Evolutionary conservation across 2,797 vertebrate genomes (phyloP).

Genomic region (Bradypus variegatus): DNA sequence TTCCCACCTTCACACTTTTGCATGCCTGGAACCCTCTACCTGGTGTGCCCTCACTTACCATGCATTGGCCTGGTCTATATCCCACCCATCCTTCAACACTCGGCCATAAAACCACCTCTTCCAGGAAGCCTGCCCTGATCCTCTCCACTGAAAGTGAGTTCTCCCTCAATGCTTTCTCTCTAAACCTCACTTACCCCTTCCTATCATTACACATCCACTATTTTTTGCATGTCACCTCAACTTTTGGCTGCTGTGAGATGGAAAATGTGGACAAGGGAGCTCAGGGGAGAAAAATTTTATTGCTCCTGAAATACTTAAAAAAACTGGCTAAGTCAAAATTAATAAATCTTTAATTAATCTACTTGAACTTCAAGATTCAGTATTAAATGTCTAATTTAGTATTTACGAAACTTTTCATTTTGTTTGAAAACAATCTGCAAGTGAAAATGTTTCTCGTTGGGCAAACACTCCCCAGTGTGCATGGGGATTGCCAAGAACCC

Average conservation of each 20-base stretch:
- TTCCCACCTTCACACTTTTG: background rate
- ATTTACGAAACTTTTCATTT: background rate
- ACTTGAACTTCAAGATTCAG: background rate
- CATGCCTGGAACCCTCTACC: fast-evolving
- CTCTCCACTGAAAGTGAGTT: background rate
- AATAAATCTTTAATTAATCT: background rate
- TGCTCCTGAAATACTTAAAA: background rate
- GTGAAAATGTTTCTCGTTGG: background rate
- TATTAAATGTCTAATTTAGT: background rate
- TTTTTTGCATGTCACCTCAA: background rate
- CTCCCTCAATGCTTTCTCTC: background rate
- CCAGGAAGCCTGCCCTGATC: background rate
- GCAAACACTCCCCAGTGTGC: constrained; percentile 1
- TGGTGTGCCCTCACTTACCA: background rate
- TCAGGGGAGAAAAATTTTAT: background rate
- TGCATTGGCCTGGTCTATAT: no score
- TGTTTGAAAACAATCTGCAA: background rate
- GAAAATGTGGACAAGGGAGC: background rate
- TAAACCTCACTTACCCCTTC: background rate
- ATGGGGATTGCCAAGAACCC: background rate
- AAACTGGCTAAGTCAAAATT: background rate
- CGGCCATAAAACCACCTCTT: background rate
- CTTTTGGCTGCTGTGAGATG: background rate
- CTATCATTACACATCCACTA: background rate
- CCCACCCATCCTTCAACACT: background rate